phyloP scores from a whole-genome alignment of 2,888 invertebrate species.

The Leucozona laternaria region DNA sequence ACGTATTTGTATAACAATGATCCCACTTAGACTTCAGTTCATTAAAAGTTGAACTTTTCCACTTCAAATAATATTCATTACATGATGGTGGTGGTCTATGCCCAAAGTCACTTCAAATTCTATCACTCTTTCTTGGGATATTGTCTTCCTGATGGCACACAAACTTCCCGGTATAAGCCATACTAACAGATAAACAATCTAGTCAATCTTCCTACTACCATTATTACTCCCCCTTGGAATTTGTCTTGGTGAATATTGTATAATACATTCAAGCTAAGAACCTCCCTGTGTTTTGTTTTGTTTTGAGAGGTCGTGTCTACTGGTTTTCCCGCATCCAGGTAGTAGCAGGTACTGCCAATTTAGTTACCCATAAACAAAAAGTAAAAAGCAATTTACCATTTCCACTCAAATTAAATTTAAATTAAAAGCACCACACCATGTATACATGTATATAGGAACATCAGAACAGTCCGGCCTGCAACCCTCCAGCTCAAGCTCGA shows the following conservation, averaged over 20 bases:
- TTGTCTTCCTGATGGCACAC: background rate
- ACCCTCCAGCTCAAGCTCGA: background rate
- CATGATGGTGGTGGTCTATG: constrained; percentile 45
- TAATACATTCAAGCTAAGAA: constrained; percentile 16
- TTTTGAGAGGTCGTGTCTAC: constrained; percentile 9
- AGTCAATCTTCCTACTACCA: constrained; percentile 24
- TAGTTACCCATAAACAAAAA: constrained; percentile 44
- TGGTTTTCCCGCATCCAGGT: constrained; percentile 8
- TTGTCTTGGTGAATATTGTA: constrained; percentile 6
- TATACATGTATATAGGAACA: too few relatives aligned
- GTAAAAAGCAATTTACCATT: constrained; percentile 60
- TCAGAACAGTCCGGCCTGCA: background rate
- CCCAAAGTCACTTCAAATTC: constrained; percentile 51
- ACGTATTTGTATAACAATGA: constrained; percentile 24
- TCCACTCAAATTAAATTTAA: constrained; percentile 71
- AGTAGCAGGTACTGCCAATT: constrained; percentile 8
- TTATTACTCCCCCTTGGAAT: background rate
- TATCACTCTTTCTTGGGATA: constrained; percentile 23
- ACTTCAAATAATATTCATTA: constrained; percentile 63
- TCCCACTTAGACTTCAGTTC: constrained; percentile 19
- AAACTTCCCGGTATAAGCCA: constrained; percentile 11
- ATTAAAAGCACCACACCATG: constrained; percentile 62
- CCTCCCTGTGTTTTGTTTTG: background rate
- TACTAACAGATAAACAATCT: constrained; percentile 25
- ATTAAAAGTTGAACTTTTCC: constrained; percentile 30